These are phyloP conservation scores for Tribolium madens DNA, from an alignment of 1,140 invertebrate genomes.

Conservation along the genomic window DNA sequence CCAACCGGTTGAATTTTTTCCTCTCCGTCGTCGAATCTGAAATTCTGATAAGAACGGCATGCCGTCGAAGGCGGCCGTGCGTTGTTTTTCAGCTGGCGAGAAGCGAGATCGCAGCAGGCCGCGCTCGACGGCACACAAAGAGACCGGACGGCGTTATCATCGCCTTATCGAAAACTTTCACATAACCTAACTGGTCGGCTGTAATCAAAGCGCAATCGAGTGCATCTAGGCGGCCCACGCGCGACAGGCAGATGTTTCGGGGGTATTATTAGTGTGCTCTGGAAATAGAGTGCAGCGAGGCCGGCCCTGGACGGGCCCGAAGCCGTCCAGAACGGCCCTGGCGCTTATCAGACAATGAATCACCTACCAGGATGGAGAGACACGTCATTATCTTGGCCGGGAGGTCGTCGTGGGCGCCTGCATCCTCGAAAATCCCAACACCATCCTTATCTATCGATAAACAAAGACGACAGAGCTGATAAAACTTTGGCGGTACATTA, in stretches of 20 bases:
- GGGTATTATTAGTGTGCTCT: neutral
- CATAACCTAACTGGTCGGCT: conserved; percentile 43
- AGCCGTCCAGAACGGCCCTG: neutral
- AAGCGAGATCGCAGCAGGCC: conserved; percentile 4
- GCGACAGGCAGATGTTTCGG: conserved; percentile 43
- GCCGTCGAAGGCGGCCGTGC: neutral
- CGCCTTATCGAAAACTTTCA: neutral
- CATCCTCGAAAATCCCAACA: conserved; percentile 60
- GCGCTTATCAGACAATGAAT: conserved; percentile 51
- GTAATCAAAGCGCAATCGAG: conserved; percentile 51
- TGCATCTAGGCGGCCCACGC: conserved; percentile 46
- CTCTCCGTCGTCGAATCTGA: conserved; percentile 3
- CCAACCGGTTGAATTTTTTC: neutral
- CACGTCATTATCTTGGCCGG: conserved; percentile 67
- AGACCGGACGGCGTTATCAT: neutral
- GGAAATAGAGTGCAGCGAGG: neutral
- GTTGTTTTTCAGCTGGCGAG: neutral
- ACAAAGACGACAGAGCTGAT: conserved; percentile 76
- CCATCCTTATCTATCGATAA: conserved; percentile 62
- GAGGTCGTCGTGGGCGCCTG: conserved; percentile 61
- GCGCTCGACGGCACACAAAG: conserved; percentile 15
- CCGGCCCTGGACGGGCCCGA: neutral
- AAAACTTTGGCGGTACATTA: conserved; percentile 76
- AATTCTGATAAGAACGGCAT: conserved; percentile 23
- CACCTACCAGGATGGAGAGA: conserved; percentile 67